Percentiles rank a stretch among this genome's conserved stretches.
phyloP scores from a whole-genome alignment of 2,797 vertebrate genomes.

The Falco naumanni region DNA sequence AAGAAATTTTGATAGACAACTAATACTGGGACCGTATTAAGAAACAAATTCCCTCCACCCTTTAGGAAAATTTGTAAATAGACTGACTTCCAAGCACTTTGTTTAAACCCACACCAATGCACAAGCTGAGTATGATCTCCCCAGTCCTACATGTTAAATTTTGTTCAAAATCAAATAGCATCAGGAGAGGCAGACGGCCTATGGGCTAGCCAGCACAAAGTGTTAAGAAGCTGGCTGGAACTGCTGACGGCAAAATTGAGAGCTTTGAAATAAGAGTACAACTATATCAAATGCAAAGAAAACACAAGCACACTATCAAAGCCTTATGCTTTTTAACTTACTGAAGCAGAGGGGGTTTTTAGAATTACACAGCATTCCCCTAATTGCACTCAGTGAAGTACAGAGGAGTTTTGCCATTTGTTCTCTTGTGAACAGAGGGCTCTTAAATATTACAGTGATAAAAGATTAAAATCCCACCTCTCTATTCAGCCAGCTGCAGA shows the following conservation, averaged over 20 bases:
- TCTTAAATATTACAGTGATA: not conserved
- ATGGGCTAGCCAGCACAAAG: not conserved
- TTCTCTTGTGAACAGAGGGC: not conserved
- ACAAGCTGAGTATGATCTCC: not conserved
- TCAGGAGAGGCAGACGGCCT: not conserved
- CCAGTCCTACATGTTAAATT: not conserved
- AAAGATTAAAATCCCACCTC: not conserved
- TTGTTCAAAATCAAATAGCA: not conserved
- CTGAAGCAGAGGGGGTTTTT: not conserved
- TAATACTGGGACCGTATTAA: not conserved
- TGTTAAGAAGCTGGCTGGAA: not conserved
- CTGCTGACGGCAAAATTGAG: not conserved
- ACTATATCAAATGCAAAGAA: not conserved
- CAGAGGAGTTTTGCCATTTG: not conserved
- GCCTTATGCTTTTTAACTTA: not conserved
- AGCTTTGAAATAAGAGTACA: not conserved
- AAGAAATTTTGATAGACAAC: conserved; percentile 26
- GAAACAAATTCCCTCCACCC: not conserved
- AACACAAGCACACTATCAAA: not conserved
- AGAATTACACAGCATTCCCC: not conserved
- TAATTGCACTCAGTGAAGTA: not conserved
- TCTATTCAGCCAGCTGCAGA: not conserved
- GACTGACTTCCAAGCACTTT: not conserved
- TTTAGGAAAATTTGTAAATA: not conserved
- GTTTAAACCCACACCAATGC: not conserved